A percentile compares a stretch with the other conserved stretches of the same genome.
These are phyloP conservation scores for Chrosomus eos DNA, from an alignment of 2,797 vertebrate genomes.

Conservation along the genomic window DNA sequence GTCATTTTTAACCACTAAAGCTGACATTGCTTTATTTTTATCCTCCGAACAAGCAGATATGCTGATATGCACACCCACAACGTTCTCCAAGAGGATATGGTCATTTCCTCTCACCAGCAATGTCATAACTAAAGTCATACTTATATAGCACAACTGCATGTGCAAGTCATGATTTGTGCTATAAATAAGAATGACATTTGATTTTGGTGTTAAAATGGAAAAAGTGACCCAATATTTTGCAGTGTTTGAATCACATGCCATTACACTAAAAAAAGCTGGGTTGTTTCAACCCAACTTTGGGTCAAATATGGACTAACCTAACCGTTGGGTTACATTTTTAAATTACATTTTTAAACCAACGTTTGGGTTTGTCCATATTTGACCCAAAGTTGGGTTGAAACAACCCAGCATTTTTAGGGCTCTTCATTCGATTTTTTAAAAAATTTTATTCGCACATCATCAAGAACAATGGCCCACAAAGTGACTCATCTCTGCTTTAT, in stretches of 20 bases:
- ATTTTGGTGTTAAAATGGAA: slow-evolving; percentile 28
- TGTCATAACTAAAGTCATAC: slow-evolving; percentile 6
- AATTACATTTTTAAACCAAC: too few relatives aligned
- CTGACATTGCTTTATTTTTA: slow-evolving; percentile 55
- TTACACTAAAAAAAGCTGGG: too few relatives aligned
- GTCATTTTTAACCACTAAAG: slow-evolving; percentile 21
- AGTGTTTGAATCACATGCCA: slow-evolving; percentile 1
- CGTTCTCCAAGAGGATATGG: slow-evolving; percentile 31
- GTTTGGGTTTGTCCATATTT: too few relatives aligned
- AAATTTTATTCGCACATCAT: background rate
- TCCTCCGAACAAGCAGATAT: background rate
- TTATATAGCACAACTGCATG: slow-evolving; percentile 13
- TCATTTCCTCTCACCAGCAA: slow-evolving; percentile 50
- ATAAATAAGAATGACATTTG: slow-evolving; percentile 18
- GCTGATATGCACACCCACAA: slow-evolving; percentile 44
- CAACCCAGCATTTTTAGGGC: too few relatives aligned
- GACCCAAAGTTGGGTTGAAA: too few relatives aligned
- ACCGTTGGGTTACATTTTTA: too few relatives aligned
- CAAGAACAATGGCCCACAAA: background rate
- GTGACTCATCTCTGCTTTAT: slow-evolving; percentile 3
- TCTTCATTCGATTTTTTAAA: background rate
- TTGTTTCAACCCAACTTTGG: too few relatives aligned
- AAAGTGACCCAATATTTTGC: slow-evolving; percentile 16
- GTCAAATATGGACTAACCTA: too few relatives aligned
- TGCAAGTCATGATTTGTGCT: slow-evolving; percentile 19